Conservation (phyloP, 2,113 vertebrate species). For the Apteryx mantelli region DNA sequence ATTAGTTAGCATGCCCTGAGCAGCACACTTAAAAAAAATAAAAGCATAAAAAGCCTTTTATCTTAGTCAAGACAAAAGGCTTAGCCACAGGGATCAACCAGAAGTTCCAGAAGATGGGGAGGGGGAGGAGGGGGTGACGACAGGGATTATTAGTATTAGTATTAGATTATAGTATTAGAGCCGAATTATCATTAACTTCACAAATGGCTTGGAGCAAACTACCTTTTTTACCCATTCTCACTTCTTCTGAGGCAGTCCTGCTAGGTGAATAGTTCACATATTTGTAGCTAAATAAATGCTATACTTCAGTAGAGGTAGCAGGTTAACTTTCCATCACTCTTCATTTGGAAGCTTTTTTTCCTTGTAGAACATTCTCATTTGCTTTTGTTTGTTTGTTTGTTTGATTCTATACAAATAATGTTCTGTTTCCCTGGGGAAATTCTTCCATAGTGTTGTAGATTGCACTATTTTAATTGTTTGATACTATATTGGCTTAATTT, state of each 20-base stretch:
- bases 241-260: neutral
- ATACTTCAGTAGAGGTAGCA: neutral
- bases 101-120: neutral
- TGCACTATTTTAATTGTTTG: neutral
- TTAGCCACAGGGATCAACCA: neutral
- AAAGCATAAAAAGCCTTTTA: neutral
- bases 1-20: neutral
- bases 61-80: neutral
- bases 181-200: neutral
- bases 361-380: neutral
- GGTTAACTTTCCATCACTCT: neutral
- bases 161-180: neutral
- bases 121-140: no score
- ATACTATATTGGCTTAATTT: neutral
- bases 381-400: neutral
- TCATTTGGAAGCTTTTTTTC: neutral
- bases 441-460: neutral
- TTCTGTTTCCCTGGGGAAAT: neutral
- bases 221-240: neutral
- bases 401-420: neutral
- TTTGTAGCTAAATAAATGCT: neutral
- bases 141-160: neutral
- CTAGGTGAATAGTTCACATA: neutral
- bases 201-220: neutral
- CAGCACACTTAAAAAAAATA: neutral